Evolutionary conservation across 1,140 invertebrate species (phyloP).

Genomic region (Papilio aristodemus): DNA sequence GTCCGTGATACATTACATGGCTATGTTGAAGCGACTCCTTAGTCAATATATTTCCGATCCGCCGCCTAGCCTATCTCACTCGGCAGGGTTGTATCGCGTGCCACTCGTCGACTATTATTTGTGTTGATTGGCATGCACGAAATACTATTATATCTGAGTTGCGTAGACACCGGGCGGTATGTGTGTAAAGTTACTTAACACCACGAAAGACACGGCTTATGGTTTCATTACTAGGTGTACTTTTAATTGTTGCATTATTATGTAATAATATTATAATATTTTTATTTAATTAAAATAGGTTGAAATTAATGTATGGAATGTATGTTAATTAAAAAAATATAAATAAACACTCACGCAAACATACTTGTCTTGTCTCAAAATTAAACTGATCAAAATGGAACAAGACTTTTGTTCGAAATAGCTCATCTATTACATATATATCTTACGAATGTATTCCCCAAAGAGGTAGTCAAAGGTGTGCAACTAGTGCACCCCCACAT

Average conservation of each 20-base stretch:
- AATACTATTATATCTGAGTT: constrained; percentile 33
- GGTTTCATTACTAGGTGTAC: not conserved
- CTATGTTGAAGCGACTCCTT: constrained; percentile 24
- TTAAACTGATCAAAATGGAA: too few species aligned
- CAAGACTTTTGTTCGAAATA: too few species aligned
- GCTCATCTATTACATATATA: too few species aligned
- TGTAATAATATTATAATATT: not conserved
- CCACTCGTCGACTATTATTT: constrained; percentile 32
- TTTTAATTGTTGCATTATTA: not conserved
- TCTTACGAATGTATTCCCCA: too few species aligned
- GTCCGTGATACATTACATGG: constrained; percentile 36
- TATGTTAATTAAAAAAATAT: too few species aligned
- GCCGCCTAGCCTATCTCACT: constrained; percentile 10
- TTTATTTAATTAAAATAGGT: too few species aligned
- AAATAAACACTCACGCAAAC: too few species aligned
- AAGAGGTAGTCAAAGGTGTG: too few species aligned
- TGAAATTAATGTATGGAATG: too few species aligned
- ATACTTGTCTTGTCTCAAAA: too few species aligned
- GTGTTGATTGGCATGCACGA: constrained; percentile 33
- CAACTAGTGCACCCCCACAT: too few species aligned
- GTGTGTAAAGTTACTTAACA: constrained; percentile 14
- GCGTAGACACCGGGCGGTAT: constrained; percentile 18
- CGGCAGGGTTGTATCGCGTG: constrained; percentile 25
- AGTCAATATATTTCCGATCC: not conserved
- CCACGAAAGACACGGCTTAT: constrained; percentile 3